These are phyloP conservation scores for Pardalotus punctatus DNA, from an alignment of 2,113 vertebrate genomes.

Conservation along the genomic window DNA sequence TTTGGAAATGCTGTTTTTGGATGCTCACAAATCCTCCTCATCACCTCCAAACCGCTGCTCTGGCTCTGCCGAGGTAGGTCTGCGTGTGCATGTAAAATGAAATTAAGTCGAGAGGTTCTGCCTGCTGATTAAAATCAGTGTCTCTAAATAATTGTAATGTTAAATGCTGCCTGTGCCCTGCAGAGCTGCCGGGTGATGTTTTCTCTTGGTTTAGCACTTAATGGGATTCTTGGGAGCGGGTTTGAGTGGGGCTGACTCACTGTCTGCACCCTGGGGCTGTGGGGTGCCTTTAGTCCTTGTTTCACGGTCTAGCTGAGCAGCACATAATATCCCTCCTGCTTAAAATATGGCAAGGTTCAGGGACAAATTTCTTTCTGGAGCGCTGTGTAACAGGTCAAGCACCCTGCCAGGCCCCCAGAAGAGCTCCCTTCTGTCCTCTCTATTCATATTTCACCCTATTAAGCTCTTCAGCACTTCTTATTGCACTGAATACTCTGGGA, in stretches of 20 bases:
- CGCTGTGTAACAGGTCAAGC: fast-evolving
- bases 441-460: background rate
- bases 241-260: background rate
- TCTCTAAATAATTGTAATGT: background rate
- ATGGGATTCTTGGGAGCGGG: background rate
- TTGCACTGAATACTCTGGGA: background rate
- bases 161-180: background rate
- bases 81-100: background rate
- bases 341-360: background rate
- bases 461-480: background rate
- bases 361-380: background rate
- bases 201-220: background rate
- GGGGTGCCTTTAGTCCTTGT: background rate
- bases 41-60: fast-evolving
- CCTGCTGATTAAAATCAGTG: background rate
- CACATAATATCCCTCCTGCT: background rate
- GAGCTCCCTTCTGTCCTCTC: background rate
- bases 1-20: background rate
- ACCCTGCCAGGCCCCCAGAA: background rate
- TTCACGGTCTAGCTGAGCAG: background rate
- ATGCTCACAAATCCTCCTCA: fast-evolving
- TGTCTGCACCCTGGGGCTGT: fast-evolving
- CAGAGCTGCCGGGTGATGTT: background rate
- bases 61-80: background rate
- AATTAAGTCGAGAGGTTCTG: background rate